phyloP scores from a whole-genome alignment of 1,140 invertebrate genomes.

The Lasioglossum baleicum region DNA sequence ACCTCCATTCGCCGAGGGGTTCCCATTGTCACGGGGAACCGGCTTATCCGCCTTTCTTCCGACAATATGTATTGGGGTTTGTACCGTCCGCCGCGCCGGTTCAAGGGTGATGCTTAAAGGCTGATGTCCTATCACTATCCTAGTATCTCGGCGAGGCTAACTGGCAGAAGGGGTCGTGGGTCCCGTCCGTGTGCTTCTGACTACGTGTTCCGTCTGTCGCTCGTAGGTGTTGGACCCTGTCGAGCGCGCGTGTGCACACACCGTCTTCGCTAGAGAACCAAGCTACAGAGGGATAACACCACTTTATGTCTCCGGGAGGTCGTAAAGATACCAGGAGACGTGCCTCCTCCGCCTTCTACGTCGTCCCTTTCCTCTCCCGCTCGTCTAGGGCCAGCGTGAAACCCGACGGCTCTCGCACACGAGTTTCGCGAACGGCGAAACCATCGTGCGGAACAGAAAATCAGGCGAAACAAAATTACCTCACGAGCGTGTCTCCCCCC shows the following conservation, averaged over 20 bases:
- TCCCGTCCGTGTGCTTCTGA: not conserved
- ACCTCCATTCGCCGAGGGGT: not conserved
- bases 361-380: conserved; percentile 4
- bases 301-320: conserved; percentile 64
- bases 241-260: conserved; percentile 12
- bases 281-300: conserved; percentile 64
- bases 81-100: conserved; percentile 44
- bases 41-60: conserved; percentile 35
- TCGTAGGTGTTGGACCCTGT: not conserved
- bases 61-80: conserved; percentile 48
- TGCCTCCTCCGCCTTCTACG: conserved; percentile 10
- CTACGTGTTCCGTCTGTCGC: not conserved
- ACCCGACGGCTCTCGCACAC: conserved; percentile 20
- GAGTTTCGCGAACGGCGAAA: not conserved
- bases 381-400: conserved; percentile 4
- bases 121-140: conserved; percentile 48
- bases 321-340: conserved; percentile 65
- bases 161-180: conserved; percentile 37
- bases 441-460: conserved; percentile 18
- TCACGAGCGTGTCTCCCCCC: not conserved
- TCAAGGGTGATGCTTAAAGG: conserved; percentile 51
- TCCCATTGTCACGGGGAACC: not conserved
- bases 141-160: conserved; percentile 47
- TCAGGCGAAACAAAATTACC: conserved; percentile 33
- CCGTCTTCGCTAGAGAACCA: conserved; percentile 30